Base-by-base conservation (phyloP, 2,797 vertebrate species). In the Silurus aristotelis region DNA sequence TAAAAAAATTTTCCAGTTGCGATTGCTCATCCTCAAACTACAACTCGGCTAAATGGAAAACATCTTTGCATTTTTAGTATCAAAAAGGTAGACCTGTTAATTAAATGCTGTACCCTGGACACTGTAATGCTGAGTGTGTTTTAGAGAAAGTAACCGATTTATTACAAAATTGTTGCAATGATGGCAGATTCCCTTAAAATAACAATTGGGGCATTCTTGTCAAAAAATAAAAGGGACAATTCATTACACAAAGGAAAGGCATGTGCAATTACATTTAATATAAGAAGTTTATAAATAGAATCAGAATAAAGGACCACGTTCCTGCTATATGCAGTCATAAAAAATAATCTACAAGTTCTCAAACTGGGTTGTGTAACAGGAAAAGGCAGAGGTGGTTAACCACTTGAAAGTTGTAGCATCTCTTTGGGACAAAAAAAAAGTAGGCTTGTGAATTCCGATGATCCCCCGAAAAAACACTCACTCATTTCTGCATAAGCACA, bases 321-420 rank as follows among this genome's bases (percentile, higher is more conserved):
- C 19, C 76, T 79, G 20, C 76, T 56, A 61, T 14, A 22, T 0
- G 10, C 27, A 61, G 56, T 43, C 76, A 78, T 6, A 10, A 43
- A 56, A 6, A 5, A 17, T 60, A 17, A 20, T 58, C 56, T 77
- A 20, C 38, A 38, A 38, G 38, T 19, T 20, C 27, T 85, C 12
- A 64, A 80, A 55, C 22, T 71, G 22, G 60, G 38, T 68, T 60
- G 56, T 20, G 8, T 70, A 55, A 79, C 31, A 79, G 83, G 46
- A 78, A 68, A 84, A 38, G 20, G 61, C 20, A 25, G 73, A 60
- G 38, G 55, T 67, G 72, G 83, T 84, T 84, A 67, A 78, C 63
- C 75, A 84, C 64, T 67, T 84, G 25, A 27, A 70, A 48, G 15
- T 22, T 68, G 4, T 70, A 68, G 75, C 6, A 27, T 55, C 31